phyloP scores from a whole-genome alignment of 2,113 vertebrate species.

The Emydura subglobosa region DNA sequence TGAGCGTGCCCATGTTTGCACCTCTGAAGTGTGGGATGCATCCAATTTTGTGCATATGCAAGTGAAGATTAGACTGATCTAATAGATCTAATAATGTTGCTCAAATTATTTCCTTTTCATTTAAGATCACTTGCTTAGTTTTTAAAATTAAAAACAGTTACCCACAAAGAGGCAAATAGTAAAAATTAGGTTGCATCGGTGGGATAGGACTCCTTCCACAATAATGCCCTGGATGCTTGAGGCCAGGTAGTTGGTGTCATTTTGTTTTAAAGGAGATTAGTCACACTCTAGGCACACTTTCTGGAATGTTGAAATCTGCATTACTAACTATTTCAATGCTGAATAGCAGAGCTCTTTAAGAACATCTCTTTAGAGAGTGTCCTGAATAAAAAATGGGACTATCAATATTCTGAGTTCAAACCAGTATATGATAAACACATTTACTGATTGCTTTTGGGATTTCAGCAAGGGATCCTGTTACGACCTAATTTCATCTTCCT shows the following conservation, averaged over 20 bases:
- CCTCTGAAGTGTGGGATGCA: too few relatives aligned
- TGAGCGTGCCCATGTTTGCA: background rate
- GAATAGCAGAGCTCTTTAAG: background rate
- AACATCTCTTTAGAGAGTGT: background rate
- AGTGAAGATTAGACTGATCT: too few relatives aligned
- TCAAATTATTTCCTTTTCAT: background rate
- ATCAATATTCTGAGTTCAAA: background rate
- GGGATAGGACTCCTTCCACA: background rate
- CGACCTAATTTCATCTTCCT: background rate
- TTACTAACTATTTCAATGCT: background rate
- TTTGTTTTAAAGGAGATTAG: background rate
- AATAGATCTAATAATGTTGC: background rate
- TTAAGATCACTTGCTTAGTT: conserved; percentile 9
- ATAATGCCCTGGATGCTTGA: background rate
- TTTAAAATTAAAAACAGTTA: background rate
- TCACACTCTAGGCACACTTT: background rate
- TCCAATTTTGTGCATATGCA: too few relatives aligned
- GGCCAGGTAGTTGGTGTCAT: background rate
- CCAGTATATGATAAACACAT: background rate
- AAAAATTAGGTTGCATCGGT: background rate
- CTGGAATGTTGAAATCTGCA: background rate
- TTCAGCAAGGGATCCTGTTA: background rate
- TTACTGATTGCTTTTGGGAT: background rate
- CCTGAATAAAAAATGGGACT: background rate
- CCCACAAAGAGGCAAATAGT: background rate